phyloP scores from a whole-genome alignment of 2,797 vertebrate species.

The Buphagus erythrorhynchus region DNA sequence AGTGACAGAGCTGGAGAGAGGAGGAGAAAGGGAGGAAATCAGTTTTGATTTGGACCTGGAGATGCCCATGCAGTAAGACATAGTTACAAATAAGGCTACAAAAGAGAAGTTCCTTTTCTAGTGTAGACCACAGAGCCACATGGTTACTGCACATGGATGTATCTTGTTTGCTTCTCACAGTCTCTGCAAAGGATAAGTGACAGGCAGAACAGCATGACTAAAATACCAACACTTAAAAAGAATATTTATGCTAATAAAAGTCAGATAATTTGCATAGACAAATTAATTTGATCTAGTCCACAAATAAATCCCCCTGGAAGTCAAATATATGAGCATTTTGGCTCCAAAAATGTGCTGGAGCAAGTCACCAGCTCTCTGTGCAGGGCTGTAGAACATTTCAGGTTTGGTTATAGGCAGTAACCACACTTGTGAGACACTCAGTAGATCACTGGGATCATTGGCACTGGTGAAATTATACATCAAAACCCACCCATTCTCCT shows the following conservation, averaged over 20 bases:
- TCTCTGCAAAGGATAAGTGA: neutral
- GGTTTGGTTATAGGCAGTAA: neutral
- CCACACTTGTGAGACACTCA: neutral
- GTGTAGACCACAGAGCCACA: neutral
- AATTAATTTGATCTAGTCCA: neutral
- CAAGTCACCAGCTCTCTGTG: neutral
- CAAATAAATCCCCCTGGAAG: neutral
- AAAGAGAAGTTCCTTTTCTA: neutral
- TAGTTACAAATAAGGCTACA: neutral
- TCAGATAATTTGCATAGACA: neutral
- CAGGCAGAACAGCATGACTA: neutral
- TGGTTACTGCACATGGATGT: neutral
- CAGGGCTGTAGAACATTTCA: neutral
- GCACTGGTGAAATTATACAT: neutral
- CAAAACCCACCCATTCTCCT: neutral
- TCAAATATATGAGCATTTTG: neutral
- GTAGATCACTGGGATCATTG: neutral
- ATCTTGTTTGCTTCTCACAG: neutral
- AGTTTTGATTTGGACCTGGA: neutral
- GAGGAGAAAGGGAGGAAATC: neutral
- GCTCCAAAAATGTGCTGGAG: neutral
- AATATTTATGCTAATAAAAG: neutral
- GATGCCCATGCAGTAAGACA: neutral
- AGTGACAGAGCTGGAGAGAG: neutral
- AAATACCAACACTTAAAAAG: neutral